Percentiles rank a stretch among this genome's conserved stretches.
Conservation (phyloP, 2,888 invertebrate species). For the Parnassius glacialis region DNA sequence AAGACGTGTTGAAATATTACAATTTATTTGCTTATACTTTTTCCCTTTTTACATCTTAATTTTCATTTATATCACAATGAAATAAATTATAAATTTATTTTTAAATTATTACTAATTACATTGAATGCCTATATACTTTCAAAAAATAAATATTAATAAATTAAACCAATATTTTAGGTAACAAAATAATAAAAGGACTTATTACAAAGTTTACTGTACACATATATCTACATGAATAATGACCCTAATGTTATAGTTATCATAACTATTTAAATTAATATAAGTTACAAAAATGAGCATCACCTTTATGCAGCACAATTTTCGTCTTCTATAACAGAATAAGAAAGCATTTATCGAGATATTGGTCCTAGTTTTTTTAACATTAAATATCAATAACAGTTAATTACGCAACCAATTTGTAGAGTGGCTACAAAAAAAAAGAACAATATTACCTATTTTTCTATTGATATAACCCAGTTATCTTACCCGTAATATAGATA, state of each 20-base stretch:
- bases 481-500: too few relatives aligned
- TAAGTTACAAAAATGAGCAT: conserved; percentile 8
- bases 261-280: conserved; percentile 1
- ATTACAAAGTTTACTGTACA: conserved; percentile 19
- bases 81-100: conserved; percentile 39
- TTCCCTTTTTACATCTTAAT: conserved; percentile 23
- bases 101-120: neutral
- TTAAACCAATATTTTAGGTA: neutral
- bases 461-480: neutral
- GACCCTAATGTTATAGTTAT: conserved; percentile 1
- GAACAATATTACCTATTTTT: too few relatives aligned
- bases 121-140: conserved; percentile 6
- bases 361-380: conserved; percentile 23
- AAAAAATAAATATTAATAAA: neutral
- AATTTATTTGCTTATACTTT: conserved; percentile 57
- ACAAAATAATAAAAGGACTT: conserved; percentile 4
- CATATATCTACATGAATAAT: conserved; percentile 3
- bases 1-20: conserved; percentile 41
- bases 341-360: conserved; percentile 7
- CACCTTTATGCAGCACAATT: neutral
- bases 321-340: neutral
- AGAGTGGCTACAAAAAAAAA: too few relatives aligned
- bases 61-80: conserved; percentile 65
- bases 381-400: neutral
- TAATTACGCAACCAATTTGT: too few relatives aligned